phyloP scores from a whole-genome alignment of 2,113 vertebrate genomes.

The Penelope pileata region DNA sequence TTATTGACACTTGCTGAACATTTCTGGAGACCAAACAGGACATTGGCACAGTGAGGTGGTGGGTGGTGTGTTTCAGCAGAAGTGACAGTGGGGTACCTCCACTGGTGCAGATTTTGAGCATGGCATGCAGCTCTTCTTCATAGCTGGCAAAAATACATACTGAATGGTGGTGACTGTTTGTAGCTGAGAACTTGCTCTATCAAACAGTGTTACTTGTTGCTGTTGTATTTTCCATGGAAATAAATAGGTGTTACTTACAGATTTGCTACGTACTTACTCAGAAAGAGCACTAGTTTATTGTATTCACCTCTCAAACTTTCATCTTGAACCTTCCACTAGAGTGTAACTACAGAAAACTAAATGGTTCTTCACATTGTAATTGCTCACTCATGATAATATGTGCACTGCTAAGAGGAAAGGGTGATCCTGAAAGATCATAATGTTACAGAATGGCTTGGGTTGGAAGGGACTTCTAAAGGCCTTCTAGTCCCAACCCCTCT shows the following conservation, averaged over 20 bases:
- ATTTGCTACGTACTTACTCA: neutral
- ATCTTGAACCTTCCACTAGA: neutral
- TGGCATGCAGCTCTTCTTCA: too few species aligned
- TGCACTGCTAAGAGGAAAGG: neutral
- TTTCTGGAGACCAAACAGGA: too few species aligned
- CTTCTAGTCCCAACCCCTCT: neutral
- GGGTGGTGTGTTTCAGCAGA: too few species aligned
- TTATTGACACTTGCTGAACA: too few species aligned
- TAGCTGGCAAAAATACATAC: too few species aligned
- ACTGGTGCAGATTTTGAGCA: too few species aligned
- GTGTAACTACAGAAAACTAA: neutral
- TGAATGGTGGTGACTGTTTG: too few species aligned
- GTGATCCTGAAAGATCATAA: neutral
- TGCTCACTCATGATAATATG: neutral
- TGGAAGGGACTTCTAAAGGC: neutral
- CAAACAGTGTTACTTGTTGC: too few species aligned
- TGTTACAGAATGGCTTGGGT: neutral
- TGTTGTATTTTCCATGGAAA: too few species aligned
- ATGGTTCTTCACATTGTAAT: neutral
- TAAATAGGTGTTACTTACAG: neutral
- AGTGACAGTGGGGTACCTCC: too few species aligned
- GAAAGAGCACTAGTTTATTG: neutral
- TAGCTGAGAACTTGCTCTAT: too few species aligned
- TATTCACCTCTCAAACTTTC: neutral
- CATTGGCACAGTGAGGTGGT: too few species aligned